These are phyloP conservation scores for Copidosoma floridanum DNA, from an alignment of 1,140 invertebrate genomes.

Conservation along the genomic window DNA sequence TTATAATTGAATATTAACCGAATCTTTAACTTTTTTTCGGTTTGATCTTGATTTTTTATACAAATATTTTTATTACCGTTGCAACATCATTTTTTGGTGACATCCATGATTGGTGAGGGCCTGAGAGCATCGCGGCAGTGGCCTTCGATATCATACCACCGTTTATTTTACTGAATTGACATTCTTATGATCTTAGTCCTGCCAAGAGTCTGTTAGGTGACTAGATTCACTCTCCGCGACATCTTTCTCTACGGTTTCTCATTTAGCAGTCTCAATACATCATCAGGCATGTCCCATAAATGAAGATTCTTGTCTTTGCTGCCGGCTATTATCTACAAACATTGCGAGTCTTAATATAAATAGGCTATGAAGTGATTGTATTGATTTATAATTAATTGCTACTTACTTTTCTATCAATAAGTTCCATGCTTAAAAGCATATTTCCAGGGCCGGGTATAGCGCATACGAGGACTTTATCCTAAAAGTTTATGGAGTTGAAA, in stretches of 20 bases:
- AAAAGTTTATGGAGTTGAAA: no score
- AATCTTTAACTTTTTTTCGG: background rate
- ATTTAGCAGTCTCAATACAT: slow-evolving; percentile 47
- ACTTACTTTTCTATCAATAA: slow-evolving; percentile 62
- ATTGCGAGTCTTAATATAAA: no score
- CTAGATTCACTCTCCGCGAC: slow-evolving; percentile 35
- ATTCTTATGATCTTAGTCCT: background rate
- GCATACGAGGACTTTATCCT: slow-evolving; percentile 56
- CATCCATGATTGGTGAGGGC: background rate
- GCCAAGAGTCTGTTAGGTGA: slow-evolving; percentile 26
- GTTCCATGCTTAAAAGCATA: slow-evolving; percentile 65
- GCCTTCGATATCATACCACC: background rate
- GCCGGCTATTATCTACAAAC: slow-evolving; percentile 62
- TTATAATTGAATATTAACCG: slow-evolving; percentile 16
- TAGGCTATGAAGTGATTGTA: background rate
- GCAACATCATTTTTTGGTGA: background rate
- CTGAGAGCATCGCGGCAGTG: slow-evolving; percentile 7
- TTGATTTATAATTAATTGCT: slow-evolving; percentile 6
- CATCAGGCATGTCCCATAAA: slow-evolving; percentile 61
- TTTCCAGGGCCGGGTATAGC: slow-evolving; percentile 64
- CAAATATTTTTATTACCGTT: background rate
- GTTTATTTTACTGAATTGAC: slow-evolving; percentile 5
- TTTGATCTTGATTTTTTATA: slow-evolving; percentile 1
- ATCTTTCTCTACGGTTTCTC: slow-evolving; percentile 27
- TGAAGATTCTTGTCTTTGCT: slow-evolving; percentile 63